phyloP scores from a whole-genome alignment of 1,140 invertebrate species.

The Penaeus indicus region DNA sequence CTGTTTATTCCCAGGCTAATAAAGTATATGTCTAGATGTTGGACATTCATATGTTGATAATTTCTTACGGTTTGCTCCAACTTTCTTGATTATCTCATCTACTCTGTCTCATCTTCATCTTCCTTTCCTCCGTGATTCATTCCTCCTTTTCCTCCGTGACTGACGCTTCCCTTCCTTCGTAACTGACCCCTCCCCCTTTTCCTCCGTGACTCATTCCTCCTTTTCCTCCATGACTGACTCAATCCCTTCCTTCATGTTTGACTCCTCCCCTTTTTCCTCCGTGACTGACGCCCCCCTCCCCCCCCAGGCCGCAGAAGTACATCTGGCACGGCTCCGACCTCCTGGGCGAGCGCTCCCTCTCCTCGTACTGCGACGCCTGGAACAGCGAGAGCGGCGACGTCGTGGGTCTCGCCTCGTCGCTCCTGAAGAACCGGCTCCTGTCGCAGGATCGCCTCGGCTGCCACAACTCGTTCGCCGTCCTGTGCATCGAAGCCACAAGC shows the following conservation, averaged over 20 bases:
- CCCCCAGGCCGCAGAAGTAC: slow-evolving; percentile 87
- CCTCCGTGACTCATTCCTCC: no score
- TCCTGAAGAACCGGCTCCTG: slow-evolving; percentile 82
- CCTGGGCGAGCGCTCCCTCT: slow-evolving; percentile 85
- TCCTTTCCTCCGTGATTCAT: no score
- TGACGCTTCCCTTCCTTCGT: no score
- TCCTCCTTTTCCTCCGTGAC: no score
- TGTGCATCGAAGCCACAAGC: slow-evolving; percentile 91
- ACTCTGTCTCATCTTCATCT: no score
- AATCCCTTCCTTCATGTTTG: not conserved
- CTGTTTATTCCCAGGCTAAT: no score
- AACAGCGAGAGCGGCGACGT: slow-evolving; percentile 80
- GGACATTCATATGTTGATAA: no score
- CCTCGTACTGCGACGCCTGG: slow-evolving; percentile 94
- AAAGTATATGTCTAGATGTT: no score
- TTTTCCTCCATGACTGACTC: no score
- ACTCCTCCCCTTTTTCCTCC: not conserved
- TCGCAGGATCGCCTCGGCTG: slow-evolving; percentile 83
- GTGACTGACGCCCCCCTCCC: slow-evolving; percentile 66
- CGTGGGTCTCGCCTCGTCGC: slow-evolving; percentile 85
- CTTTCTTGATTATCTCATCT: no score
- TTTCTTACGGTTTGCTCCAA: no score
- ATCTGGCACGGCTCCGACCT: slow-evolving; percentile 93
- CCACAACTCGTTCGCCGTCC: slow-evolving; percentile 87
- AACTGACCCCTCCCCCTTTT: no score